These are phyloP conservation scores for Syngnathus scovelli DNA, from an alignment of 2,113 vertebrate genomes.

Conservation along the genomic window DNA sequence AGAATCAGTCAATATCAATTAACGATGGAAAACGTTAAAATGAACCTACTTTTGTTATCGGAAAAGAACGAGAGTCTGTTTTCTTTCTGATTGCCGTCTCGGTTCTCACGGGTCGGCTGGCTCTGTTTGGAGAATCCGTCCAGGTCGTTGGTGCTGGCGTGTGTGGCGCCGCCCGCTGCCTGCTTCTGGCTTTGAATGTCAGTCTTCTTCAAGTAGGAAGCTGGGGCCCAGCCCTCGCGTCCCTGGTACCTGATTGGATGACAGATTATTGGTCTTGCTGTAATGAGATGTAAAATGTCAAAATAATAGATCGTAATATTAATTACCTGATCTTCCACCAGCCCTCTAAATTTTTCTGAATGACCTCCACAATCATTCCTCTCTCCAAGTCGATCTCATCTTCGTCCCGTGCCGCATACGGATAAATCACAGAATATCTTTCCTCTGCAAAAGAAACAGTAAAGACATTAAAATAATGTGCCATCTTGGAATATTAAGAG, in stretches of 20 bases:
- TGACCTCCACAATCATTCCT: constrained; percentile 87
- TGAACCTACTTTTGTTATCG: constrained; percentile 75
- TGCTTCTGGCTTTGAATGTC: constrained; percentile 79
- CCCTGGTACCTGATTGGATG: constrained; percentile 80
- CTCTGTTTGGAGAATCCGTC: constrained; percentile 79
- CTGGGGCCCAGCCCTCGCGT: constrained; percentile 94
- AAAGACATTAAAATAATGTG: not conserved
- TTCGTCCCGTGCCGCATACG: constrained; percentile 84
- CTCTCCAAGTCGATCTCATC: constrained; percentile 94
- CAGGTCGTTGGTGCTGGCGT: constrained; percentile 79
- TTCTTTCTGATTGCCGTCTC: constrained; percentile 64
- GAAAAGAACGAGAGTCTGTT: constrained; percentile 71
- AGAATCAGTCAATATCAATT: not conserved
- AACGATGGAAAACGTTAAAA: not conserved
- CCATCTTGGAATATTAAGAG: not conserved
- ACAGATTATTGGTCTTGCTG: not conserved
- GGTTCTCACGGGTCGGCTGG: constrained; percentile 63
- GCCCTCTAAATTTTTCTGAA: constrained; percentile 97
- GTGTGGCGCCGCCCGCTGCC: constrained; percentile 69
- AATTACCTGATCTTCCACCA: constrained; percentile 99
- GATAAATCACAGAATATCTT: constrained; percentile 91
- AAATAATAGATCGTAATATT: not conserved
- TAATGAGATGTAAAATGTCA: too few species aligned
- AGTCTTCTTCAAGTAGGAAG: constrained; percentile 89
- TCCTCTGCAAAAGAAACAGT: constrained; percentile 73